A percentile compares a stretch with the other conserved stretches of the same genome.
Evolutionary conservation across 1,140 invertebrate species (phyloP).

Genomic region (Pygmarrhopalites habei): DNA sequence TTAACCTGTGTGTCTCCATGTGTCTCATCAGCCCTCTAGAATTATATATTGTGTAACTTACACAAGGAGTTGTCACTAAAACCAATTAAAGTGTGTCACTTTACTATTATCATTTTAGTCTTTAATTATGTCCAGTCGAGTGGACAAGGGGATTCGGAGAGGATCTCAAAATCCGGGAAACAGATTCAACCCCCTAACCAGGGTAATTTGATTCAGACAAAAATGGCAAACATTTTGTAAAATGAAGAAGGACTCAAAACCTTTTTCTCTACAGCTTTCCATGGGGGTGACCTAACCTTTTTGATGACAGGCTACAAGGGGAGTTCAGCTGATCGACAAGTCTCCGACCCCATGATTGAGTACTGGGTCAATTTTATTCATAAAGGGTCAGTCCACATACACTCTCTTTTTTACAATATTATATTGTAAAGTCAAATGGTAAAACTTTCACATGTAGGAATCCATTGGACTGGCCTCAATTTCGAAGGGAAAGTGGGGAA

Average conservation of each 20-base stretch:
- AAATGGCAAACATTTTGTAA: too few relatives aligned
- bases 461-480: slow-evolving; percentile 31
- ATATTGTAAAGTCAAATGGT: too few relatives aligned
- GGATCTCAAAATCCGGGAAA: neutral
- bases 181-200: neutral
- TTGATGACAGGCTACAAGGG: slow-evolving; percentile 20
- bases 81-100: too few relatives aligned
- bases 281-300: slow-evolving; percentile 27
- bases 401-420: neutral
- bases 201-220: too few relatives aligned
- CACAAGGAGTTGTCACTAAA: too few relatives aligned
- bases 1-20: too few relatives aligned
- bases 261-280: slow-evolving; percentile 29
- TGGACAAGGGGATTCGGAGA: neutral
- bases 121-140: slow-evolving; percentile 25
- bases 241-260: too few relatives aligned
- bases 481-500: slow-evolving; percentile 5
- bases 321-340: slow-evolving; percentile 15
- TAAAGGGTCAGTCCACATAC: slow-evolving; percentile 19
- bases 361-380: slow-evolving; percentile 32
- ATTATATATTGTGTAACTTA: too few relatives aligned
- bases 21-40: too few relatives aligned
- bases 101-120: too few relatives aligned
- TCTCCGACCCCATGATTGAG: slow-evolving; percentile 17
- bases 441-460: too few relatives aligned